These are phyloP conservation scores for Meta bourneti DNA, from an alignment of 2,888 invertebrate genomes.

Conservation along the genomic window DNA sequence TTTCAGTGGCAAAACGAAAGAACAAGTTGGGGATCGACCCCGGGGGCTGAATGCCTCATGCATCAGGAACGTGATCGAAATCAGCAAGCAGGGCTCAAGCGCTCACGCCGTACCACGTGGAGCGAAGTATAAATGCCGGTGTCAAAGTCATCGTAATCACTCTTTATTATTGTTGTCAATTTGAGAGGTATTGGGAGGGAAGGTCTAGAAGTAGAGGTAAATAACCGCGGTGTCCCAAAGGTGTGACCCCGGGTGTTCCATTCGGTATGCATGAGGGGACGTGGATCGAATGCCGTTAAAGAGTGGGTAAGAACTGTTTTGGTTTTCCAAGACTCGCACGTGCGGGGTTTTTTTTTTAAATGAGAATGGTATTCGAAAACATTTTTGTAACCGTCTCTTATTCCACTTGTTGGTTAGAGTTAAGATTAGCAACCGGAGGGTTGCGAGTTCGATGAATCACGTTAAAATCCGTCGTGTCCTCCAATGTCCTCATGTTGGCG, in stretches of 20 bases:
- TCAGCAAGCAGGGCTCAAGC: neutral
- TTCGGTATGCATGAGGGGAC: neutral
- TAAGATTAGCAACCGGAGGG: no score
- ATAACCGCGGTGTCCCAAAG: slow-evolving; percentile 35
- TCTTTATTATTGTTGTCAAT: neutral
- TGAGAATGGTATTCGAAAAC: neutral
- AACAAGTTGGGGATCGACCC: neutral
- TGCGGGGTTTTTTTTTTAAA: neutral
- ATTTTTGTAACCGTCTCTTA: no score
- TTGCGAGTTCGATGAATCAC: no score
- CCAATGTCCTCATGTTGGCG: no score
- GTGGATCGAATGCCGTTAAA: slow-evolving; percentile 13
- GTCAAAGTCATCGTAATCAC: no score
- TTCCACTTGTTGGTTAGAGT: no score
- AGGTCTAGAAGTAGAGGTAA: slow-evolving; percentile 19
- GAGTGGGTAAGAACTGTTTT: neutral
- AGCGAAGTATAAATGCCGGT: no score
- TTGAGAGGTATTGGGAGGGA: neutral
- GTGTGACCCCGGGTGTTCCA: neutral
- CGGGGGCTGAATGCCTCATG: neutral
- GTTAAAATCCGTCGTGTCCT: no score
- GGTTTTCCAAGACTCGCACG: no score
- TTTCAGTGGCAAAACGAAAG: neutral
- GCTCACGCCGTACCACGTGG: no score
- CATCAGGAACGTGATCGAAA: neutral